Evolutionary conservation across 1,140 invertebrate genomes (phyloP), one percentile per base, ranked within the genome.

Genomic region (Spodoptera frugiperda): DNA sequence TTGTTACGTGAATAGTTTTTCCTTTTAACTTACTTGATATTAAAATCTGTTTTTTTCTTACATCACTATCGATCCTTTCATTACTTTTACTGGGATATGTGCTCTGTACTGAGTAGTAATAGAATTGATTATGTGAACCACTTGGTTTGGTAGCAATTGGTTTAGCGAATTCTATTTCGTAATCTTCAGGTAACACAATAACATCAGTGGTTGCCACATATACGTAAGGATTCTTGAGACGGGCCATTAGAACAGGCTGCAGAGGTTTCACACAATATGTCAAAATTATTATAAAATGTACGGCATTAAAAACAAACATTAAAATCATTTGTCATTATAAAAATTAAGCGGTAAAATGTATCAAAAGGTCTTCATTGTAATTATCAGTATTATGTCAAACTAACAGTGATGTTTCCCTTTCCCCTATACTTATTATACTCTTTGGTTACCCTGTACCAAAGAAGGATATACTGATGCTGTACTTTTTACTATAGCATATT

Each of bases 181-280:
- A 67, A 67, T 67, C 63, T 21, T 67, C 63, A 14, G 63, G 63
- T 4, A 67, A 17, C 25, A 65, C 14, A 48, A 67, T 48, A 12
- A 49, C 44, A 9, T 49, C 63, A n/a, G 11, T 67, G 10, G 63
- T 48, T n/a, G 63, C 63, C 5, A 49, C 12, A 12, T 49, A 67
- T 4, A 48, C 10, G 44, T 25, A 48, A 49, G 63, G 63, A 21
- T 67, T 48, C 44, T n/a, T 67, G 2, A 46, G 11, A 6, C 19
- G 33, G 15, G 33, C 10, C 12, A 5, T 46, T 11, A 19, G 17
- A n/a, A 15, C 15, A 8, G 44, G 3, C 33, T 5, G 19, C 15
- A 11, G 5, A n/a, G 4, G 3, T 61, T 25, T 30, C n/a, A 39
- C 30, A 10, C 25, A 61, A 10, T n/a, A 33, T 17, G 25, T 10